These are phyloP conservation scores for Catostomus latipinnis DNA, from an alignment of 2,797 vertebrate species.

Conservation along the genomic window DNA sequence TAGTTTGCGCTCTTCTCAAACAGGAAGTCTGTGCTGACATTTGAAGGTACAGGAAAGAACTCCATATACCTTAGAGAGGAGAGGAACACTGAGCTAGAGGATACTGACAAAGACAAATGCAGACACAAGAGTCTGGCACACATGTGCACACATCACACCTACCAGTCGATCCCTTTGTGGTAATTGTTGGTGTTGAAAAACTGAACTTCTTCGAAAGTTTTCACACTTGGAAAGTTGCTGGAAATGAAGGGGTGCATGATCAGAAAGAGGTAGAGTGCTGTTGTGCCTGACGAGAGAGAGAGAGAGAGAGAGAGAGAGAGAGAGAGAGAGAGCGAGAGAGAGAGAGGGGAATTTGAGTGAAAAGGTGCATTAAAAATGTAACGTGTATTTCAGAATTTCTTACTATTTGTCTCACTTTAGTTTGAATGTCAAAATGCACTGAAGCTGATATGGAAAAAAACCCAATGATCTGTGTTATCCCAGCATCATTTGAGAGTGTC, in stretches of 20 bases:
- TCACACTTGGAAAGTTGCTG: conserved; percentile 92
- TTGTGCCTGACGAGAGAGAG: conserved; percentile 83
- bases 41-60: conserved; percentile 92
- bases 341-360: conserved; percentile 12
- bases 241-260: conserved; percentile 97
- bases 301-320: conserved; percentile 1
- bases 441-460: too few species aligned
- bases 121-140: background rate
- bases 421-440: too few species aligned
- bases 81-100: conserved; percentile 8
- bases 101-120: conserved; percentile 43
- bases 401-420: too few species aligned
- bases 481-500: too few species aligned
- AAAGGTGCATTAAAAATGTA: background rate
- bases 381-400: too few species aligned
- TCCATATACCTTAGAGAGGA: conserved; percentile 90
- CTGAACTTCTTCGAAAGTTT: conserved; percentile 97
- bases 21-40: conserved; percentile 88
- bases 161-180: conserved; percentile 98
- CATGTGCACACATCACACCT: conserved; percentile 1
- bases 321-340: conserved; percentile 10
- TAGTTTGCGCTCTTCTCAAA: conserved; percentile 99
- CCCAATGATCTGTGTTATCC: too few species aligned
- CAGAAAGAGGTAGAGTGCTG: conserved; percentile 97
- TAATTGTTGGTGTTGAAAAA: conserved; percentile 99